phyloP scores from a whole-genome alignment of 1,140 invertebrate genomes.

The Atopsyche davidsoni region DNA sequence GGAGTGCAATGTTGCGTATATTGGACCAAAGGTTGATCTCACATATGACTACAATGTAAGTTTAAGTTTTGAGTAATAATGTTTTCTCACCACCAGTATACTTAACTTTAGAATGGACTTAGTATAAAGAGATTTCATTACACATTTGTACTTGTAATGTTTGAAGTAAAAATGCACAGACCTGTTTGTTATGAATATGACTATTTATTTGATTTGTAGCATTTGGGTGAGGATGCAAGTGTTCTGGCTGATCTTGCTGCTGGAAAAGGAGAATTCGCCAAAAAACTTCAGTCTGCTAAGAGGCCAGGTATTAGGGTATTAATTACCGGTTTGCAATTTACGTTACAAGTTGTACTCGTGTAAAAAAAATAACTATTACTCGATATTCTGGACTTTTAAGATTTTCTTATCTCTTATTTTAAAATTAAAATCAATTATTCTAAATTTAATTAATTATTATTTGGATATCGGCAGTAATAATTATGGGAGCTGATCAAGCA shows the following conservation, averaged over 20 bases:
- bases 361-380: too few species aligned
- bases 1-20: conserved; percentile 73
- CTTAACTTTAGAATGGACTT: too few species aligned
- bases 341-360: too few species aligned
- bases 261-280: conserved; percentile 70
- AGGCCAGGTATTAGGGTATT: conserved; percentile 66
- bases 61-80: too few species aligned
- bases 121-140: too few species aligned
- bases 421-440: conserved; percentile 2
- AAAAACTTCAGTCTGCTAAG: conserved; percentile 72
- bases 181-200: not conserved
- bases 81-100: too few species aligned
- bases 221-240: conserved; percentile 74
- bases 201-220: conserved; percentile 46
- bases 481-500: conserved; percentile 82
- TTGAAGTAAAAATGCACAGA: too few species aligned
- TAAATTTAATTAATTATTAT: conserved; percentile 4
- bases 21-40: conserved; percentile 90
- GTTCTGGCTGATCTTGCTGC: conserved; percentile 67
- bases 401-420: too few species aligned
- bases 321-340: too few species aligned
- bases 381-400: too few species aligned
- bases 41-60: conserved; percentile 86
- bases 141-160: not conserved
- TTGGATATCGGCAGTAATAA: conserved; percentile 58